phyloP scores from a whole-genome alignment of 2,797 vertebrate species.

The Glyptemys insculpta region DNA sequence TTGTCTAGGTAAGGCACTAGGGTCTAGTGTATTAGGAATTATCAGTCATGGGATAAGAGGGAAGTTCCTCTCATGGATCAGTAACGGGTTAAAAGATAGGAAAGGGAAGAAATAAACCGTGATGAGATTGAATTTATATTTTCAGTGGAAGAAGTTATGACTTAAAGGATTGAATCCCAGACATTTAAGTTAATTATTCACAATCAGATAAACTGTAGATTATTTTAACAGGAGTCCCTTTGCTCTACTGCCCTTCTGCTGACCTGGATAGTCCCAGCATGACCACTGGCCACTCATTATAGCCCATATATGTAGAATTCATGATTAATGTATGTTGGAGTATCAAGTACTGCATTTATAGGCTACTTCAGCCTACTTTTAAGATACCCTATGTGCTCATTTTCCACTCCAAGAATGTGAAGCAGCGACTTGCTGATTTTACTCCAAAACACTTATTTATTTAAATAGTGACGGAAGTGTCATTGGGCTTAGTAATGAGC shows the following conservation, averaged over 20 bases:
- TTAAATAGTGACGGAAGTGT: neutral
- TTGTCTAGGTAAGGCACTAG: neutral
- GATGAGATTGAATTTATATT: slow-evolving; percentile 7
- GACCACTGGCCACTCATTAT: neutral
- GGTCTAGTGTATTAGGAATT: neutral
- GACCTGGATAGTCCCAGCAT: neutral
- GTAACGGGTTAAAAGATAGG: neutral
- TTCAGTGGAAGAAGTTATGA: neutral
- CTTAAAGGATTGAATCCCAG: slow-evolving; percentile 15
- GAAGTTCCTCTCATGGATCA: neutral
- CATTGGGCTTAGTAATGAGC: neutral
- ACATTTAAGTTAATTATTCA: neutral
- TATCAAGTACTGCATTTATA: neutral
- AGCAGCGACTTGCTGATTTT: neutral
- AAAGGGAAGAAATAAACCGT: neutral
- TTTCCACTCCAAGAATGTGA: neutral
- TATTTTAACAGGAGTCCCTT: neutral
- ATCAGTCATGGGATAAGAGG: neutral
- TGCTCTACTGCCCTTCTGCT: neutral
- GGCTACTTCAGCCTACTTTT: slow-evolving; percentile 10
- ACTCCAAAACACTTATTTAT: neutral
- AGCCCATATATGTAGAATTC: neutral
- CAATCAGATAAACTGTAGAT: neutral
- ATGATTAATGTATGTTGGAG: neutral
- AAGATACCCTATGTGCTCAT: neutral